A percentile compares a stretch with the other conserved stretches of the same genome.
Conservation (phyloP, 2,888 invertebrate genomes). For the Oxyteleia sp. region DNA sequence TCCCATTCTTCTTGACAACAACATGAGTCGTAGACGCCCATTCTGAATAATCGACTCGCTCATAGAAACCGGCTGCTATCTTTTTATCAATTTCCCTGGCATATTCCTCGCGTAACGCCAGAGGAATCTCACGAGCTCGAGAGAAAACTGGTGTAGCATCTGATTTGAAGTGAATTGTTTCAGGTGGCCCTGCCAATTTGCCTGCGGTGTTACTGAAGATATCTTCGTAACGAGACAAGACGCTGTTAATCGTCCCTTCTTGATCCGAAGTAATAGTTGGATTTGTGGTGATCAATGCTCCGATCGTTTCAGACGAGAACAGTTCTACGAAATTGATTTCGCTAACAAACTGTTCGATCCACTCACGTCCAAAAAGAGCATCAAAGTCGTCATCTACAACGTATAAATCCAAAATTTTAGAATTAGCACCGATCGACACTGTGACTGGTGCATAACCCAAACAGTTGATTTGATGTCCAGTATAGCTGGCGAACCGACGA, state of each 20-base stretch:
- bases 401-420: slow-evolving; percentile 22
- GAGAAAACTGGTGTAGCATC: slow-evolving; percentile 26
- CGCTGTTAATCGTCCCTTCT: not conserved
- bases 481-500: slow-evolving; percentile 44
- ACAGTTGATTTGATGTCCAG: slow-evolving; percentile 32
- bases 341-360: slow-evolving; percentile 34
- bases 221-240: slow-evolving; percentile 15
- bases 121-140: slow-evolving; percentile 45
- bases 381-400: slow-evolving; percentile 48
- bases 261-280: not conserved
- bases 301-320: not conserved
- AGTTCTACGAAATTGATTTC: slow-evolving; percentile 35
- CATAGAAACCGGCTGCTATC: slow-evolving; percentile 30
- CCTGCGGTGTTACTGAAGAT: slow-evolving; percentile 43
- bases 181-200: slow-evolving; percentile 40
- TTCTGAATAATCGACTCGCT: slow-evolving; percentile 35
- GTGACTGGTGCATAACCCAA: too few relatives aligned
- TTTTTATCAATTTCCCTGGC: slow-evolving; percentile 30
- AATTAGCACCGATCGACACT: too few relatives aligned
- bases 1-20: slow-evolving; percentile 29
- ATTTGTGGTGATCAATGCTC: too few relatives aligned
- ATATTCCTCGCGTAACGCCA: slow-evolving; percentile 3
- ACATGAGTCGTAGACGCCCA: slow-evolving; percentile 40
- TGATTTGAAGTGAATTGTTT: slow-evolving; percentile 31
- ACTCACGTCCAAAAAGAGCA: slow-evolving; percentile 50